Conservation (phyloP, 1,140 invertebrate species). For the Phenacoccus solenopsis region DNA sequence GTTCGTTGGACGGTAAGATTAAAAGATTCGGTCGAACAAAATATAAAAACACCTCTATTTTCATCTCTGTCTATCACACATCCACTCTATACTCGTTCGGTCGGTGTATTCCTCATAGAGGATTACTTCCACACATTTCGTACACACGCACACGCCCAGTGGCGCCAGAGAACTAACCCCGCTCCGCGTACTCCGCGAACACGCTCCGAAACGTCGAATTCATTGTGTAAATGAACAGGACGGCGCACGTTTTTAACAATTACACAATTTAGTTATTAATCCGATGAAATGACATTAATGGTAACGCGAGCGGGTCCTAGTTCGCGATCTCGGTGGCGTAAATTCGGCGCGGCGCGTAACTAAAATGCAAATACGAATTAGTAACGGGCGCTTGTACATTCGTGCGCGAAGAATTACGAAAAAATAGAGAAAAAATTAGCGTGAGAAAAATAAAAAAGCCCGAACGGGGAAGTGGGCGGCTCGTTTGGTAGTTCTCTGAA, state of each 20-base stretch:
- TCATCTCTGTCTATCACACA: no score
- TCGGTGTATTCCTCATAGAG: not conserved
- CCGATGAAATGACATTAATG: not conserved
- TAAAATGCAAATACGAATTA: not conserved
- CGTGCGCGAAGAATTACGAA: not conserved
- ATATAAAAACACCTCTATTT: no score
- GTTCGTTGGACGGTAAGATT: no score
- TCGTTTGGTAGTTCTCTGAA: conserved; percentile 1
- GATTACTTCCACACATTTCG: not conserved
- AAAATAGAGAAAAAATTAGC: not conserved
- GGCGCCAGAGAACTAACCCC: not conserved
- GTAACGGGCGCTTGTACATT: not conserved
- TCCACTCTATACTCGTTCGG: not conserved
- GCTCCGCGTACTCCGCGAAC: not conserved
- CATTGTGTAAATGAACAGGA: not conserved
- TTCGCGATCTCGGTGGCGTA: not conserved
- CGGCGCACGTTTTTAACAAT: not conserved
- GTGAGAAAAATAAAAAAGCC: not conserved
- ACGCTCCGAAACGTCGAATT: not conserved
- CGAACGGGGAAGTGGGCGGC: not conserved
- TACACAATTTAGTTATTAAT: conserved; percentile 3
- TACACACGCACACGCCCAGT: not conserved
- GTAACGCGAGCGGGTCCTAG: not conserved
- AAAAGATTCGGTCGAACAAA: no score
- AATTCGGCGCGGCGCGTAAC: not conserved